Conservation (phyloP, 2,888 invertebrate genomes). For the Lingula anatina region DNA sequence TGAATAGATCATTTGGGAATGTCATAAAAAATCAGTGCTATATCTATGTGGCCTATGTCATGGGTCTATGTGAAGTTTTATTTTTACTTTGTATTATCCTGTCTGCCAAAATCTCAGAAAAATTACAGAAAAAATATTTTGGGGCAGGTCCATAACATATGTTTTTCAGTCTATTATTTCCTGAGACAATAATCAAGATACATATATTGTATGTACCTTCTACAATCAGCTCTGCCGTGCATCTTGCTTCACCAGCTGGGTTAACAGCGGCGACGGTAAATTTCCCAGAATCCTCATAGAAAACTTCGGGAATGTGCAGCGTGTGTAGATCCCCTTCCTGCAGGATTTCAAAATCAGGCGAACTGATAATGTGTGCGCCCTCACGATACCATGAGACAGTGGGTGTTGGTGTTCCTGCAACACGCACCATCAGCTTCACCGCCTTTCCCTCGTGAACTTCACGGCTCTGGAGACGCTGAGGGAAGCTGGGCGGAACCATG, state of each 20-base stretch:
- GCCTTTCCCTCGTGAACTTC: constrained; percentile 54
- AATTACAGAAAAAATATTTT: no score
- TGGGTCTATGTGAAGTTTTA: no score
- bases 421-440: constrained; percentile 42
- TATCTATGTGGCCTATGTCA: no score
- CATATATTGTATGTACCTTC: constrained; percentile 32
- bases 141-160: no score
- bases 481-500: constrained; percentile 74
- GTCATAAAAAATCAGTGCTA: no score
- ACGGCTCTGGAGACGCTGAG: constrained; percentile 72
- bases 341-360: constrained; percentile 45
- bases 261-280: constrained; percentile 49
- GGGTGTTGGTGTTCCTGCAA: constrained; percentile 44
- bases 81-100: no score
- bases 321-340: constrained; percentile 64
- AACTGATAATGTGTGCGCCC: constrained; percentile 51
- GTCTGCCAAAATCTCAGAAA: no score
- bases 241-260: constrained; percentile 56
- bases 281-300: constrained; percentile 52
- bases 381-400: constrained; percentile 50
- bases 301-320: constrained; percentile 66
- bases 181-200: no score
- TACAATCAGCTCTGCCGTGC: constrained; percentile 73
- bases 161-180: no score
- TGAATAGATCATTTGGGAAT: no score